A percentile compares a stretch with the other conserved stretches of the same genome.
These are phyloP conservation scores for Aphodius sticticus DNA, from an alignment of 2,888 invertebrate genomes.

Conservation along the genomic window DNA sequence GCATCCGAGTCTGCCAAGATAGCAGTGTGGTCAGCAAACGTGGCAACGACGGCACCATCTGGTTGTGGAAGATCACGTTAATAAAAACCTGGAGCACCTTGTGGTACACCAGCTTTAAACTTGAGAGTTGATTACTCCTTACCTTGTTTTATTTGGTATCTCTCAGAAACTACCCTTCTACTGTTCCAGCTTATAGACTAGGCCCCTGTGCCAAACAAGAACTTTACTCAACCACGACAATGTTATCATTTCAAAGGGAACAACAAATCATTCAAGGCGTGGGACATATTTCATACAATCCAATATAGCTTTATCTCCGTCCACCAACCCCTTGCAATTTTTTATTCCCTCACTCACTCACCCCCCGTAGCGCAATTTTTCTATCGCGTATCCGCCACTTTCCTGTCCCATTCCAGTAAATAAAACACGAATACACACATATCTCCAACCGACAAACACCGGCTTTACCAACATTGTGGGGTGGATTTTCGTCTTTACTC, in stretches of 20 bases:
- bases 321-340: neutral
- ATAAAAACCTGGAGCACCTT: too few species aligned
- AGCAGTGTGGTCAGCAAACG: too few species aligned
- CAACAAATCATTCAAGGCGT: neutral
- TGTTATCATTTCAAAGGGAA: neutral
- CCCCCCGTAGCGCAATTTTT: neutral
- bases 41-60: too few species aligned
- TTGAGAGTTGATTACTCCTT: too few species aligned
- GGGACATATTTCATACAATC: neutral
- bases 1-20: too few species aligned
- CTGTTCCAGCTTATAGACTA: too few species aligned
- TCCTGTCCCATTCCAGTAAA: conserved; percentile 34
- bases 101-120: too few species aligned
- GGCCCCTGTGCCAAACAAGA: too few species aligned
- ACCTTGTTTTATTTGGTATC: too few species aligned
- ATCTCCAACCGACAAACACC: neutral
- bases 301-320: neutral
- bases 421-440: conserved; percentile 35
- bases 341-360: neutral
- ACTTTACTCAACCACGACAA: neutral
- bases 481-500: neutral
- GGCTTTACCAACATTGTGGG: neutral
- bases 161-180: too few species aligned
- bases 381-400: neutral
- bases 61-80: too few species aligned